Evolutionary conservation across 2,113 vertebrate genomes (phyloP).

Genomic region (Ictalurus punctatus): DNA sequence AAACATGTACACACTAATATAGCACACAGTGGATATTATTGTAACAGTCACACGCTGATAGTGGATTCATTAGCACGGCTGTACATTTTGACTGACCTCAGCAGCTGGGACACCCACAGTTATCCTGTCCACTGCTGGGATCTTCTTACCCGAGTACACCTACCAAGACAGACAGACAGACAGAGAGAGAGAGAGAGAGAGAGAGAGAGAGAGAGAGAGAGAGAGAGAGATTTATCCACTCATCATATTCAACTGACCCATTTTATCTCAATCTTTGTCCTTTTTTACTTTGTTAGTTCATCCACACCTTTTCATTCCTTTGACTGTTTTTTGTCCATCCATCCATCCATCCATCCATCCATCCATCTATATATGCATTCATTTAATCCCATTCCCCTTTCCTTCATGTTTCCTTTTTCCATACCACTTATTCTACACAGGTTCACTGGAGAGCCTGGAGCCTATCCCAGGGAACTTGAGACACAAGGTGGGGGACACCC

Average conservation of each 20-base stretch:
- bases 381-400: background rate
- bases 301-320: background rate
- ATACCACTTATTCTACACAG: no score
- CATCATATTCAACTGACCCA: background rate
- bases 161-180: constrained; percentile 63
- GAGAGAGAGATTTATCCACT: constrained; percentile 2
- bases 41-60: constrained; percentile 16
- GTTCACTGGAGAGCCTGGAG: no score
- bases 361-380: background rate
- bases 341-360: background rate
- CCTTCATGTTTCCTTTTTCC: background rate
- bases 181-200: constrained; percentile 53
- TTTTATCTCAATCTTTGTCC: background rate
- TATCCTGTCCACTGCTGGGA: constrained; percentile 91
- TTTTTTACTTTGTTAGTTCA: background rate
- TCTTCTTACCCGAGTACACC: constrained; percentile 89
- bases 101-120: constrained; percentile 93
- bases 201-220: constrained; percentile 32
- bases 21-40: background rate
- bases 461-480: no score
- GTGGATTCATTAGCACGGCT: constrained; percentile 55
- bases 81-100: constrained; percentile 78
- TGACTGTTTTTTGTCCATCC: background rate
- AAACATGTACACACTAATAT: constrained; percentile 51
- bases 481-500: no score